Conservation (phyloP, 2,113 vertebrate species). For the Spheniscus mendiculus region DNA sequence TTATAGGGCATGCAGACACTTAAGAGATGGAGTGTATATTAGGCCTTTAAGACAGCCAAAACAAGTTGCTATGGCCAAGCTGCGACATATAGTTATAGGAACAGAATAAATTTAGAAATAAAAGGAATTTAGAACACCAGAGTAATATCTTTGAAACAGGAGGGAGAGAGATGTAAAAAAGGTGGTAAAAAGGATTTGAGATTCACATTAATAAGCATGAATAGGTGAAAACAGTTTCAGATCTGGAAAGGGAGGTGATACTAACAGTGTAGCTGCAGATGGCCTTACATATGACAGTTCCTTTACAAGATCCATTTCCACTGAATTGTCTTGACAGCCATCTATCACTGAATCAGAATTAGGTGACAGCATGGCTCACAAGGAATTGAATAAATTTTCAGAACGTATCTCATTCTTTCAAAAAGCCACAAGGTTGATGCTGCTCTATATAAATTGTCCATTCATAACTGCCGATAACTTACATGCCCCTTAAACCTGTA, state of each 20-base stretch:
- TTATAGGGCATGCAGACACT: not conserved
- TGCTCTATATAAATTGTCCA: not conserved
- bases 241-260: not conserved
- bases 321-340: slow-evolving; percentile 3
- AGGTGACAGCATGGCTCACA: not conserved
- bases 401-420: not conserved
- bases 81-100: not conserved
- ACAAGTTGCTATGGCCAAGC: not conserved
- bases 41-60: not conserved
- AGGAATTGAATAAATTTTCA: slow-evolving; percentile 6
- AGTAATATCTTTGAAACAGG: not conserved
- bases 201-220: not conserved
- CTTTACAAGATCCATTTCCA: not conserved
- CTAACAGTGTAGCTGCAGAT: not conserved
- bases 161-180: not conserved
- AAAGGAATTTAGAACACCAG: not conserved
- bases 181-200: not conserved
- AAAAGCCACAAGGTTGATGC: not conserved
- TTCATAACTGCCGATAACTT: not conserved
- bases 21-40: not conserved
- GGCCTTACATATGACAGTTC: not conserved
- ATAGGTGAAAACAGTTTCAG: not conserved
- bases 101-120: not conserved
- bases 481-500: not conserved
- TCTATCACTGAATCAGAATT: slow-evolving; percentile 37